Evolutionary conservation across 2,113 vertebrate genomes (phyloP).

Genomic region (Heterotilapia buettikoferi): DNA sequence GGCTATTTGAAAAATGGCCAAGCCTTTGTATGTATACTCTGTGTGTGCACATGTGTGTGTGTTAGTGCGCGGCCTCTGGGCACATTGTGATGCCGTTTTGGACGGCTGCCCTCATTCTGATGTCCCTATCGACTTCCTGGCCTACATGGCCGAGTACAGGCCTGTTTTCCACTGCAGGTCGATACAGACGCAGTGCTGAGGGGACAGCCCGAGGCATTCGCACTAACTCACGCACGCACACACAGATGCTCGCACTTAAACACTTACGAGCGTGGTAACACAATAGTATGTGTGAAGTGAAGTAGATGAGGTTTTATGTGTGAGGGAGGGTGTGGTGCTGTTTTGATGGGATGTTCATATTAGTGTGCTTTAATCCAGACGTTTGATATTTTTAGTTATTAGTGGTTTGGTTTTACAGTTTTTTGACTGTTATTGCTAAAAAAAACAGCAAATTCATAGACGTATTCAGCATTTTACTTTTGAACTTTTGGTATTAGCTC

Average conservation of each 20-base stretch:
- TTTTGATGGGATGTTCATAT: constrained; percentile 34
- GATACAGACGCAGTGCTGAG: constrained; percentile 48
- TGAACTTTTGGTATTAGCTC: not conserved
- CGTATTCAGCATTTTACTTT: not conserved
- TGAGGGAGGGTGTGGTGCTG: not conserved
- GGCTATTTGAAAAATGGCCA: constrained; percentile 43
- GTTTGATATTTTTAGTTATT: not conserved
- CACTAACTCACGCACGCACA: not conserved
- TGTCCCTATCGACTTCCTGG: constrained; percentile 59
- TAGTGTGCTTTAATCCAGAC: too few relatives aligned
- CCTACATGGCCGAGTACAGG: constrained; percentile 54
- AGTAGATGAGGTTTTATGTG: constrained; percentile 15
- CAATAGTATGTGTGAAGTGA: constrained; percentile 4
- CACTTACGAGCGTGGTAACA: constrained; percentile 42
- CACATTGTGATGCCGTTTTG: constrained; percentile 49
- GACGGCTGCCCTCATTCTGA: constrained; percentile 60
- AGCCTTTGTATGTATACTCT: constrained; percentile 21
- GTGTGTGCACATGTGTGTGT: not conserved
- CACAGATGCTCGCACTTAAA: constrained; percentile 21
- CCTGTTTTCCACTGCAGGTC: constrained; percentile 54
- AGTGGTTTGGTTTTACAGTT: not conserved
- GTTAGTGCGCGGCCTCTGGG: constrained; percentile 12
- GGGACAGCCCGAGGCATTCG: constrained; percentile 48
- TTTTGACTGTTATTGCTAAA: not conserved
- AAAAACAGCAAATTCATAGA: not conserved